Conservation (phyloP, 2,113 vertebrate species). For the Sinocyclocheilus anophthalmus region DNA sequence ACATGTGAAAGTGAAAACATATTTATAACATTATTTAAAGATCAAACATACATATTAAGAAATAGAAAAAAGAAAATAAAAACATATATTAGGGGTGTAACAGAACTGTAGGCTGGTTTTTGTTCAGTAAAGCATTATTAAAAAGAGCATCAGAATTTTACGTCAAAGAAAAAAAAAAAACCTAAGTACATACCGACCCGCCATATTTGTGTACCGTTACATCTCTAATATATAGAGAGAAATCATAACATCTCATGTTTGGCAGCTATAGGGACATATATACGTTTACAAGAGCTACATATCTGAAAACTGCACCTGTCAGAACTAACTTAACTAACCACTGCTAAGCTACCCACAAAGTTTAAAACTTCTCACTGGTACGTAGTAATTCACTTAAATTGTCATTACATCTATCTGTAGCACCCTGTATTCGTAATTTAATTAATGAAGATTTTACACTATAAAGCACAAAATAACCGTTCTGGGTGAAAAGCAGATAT, state of each 20-base stretch:
- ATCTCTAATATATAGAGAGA: not conserved
- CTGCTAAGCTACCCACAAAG: not conserved
- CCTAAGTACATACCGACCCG: not conserved
- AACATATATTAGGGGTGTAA: not conserved
- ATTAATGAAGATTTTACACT: too few species aligned
- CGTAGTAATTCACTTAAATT: not conserved
- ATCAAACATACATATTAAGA: not conserved
- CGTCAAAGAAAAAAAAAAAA: not conserved
- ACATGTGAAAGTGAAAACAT: not conserved
- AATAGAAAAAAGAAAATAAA: not conserved
- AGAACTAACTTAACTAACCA: not conserved
- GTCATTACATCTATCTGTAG: not conserved
- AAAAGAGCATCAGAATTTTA: too few species aligned
- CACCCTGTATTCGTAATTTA: not conserved
- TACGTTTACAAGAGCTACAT: conserved; percentile 2
- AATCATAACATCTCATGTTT: not conserved
- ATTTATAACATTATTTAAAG: not conserved
- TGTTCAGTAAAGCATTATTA: not conserved
- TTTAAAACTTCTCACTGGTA: not conserved
- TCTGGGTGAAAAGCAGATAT: not conserved
- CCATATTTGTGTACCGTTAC: not conserved
- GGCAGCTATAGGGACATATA: not conserved
- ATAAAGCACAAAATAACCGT: not conserved
- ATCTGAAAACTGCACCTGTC: not conserved
- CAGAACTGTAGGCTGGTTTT: not conserved